Conservation (phyloP, 2,797 vertebrate genomes). For the Pachyuromys duprasi region DNA sequence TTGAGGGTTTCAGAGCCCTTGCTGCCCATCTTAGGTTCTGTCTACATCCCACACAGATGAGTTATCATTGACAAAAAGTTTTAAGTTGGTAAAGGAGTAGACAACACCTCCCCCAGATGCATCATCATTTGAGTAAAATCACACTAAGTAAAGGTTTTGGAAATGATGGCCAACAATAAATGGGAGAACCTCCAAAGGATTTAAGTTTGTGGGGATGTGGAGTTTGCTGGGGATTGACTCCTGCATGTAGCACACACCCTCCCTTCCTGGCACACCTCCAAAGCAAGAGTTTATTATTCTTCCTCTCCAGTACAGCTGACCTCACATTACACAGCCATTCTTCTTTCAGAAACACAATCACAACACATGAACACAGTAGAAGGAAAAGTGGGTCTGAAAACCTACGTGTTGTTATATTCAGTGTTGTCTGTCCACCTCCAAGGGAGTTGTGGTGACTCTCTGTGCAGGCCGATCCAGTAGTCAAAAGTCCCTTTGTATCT, state of each 20-base stretch:
- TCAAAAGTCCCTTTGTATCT: constrained; percentile 43
- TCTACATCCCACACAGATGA: background rate
- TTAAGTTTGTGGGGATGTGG: background rate
- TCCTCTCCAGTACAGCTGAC: no score
- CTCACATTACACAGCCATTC: background rate
- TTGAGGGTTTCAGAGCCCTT: background rate
- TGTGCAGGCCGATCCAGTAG: constrained; percentile 58
- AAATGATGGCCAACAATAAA: background rate
- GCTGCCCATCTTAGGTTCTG: background rate
- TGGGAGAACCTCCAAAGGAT: background rate
- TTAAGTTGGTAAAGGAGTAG: background rate
- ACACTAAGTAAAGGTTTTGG: background rate
- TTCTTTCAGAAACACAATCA: background rate
- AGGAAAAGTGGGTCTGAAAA: background rate
- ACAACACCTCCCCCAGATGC: background rate
- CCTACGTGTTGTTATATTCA: background rate
- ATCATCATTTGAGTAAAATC: background rate
- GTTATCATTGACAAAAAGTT: background rate
- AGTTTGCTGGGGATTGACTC: background rate
- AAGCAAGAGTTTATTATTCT: background rate
- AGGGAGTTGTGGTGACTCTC: background rate
- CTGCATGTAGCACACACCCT: background rate
- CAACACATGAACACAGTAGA: background rate
- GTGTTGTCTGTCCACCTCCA: constrained; percentile 63
- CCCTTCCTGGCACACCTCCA: background rate